phyloP scores from a whole-genome alignment of 2,797 vertebrate species.

The Sebastes steindachneri region DNA sequence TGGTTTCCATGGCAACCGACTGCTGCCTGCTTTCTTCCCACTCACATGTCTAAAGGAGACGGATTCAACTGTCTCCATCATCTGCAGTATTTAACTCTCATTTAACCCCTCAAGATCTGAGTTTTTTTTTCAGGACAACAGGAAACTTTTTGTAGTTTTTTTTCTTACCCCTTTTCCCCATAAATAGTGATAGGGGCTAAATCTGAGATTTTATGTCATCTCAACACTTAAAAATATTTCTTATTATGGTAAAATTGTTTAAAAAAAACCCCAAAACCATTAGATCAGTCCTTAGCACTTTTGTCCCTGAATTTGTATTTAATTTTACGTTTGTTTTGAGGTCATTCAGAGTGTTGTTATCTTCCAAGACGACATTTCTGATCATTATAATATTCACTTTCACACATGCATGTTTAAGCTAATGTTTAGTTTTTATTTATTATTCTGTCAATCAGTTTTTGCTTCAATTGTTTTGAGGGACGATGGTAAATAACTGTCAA shows the following conservation, averaged over 20 bases:
- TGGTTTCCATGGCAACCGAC: conserved; percentile 44
- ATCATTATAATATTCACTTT: background rate
- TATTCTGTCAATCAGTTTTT: background rate
- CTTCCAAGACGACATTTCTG: background rate
- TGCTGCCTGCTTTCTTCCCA: background rate
- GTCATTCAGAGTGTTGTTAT: background rate
- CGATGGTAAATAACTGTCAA: background rate
- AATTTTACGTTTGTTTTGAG: background rate
- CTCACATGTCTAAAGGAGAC: background rate
- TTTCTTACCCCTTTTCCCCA: background rate
- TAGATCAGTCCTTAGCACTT: too few relatives aligned
- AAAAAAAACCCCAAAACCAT: background rate
- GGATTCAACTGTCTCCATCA: background rate
- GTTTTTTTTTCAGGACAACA: background rate
- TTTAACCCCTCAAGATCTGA: background rate
- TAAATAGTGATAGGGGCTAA: background rate
- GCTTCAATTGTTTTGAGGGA: background rate
- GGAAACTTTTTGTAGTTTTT: background rate
- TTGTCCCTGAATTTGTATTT: background rate
- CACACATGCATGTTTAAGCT: background rate
- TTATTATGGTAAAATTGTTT: background rate
- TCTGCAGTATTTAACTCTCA: background rate
- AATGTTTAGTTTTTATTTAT: background rate
- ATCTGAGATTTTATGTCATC: background rate
- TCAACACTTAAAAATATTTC: background rate